phyloP scores from a whole-genome alignment of 2,888 invertebrate genomes.

The Heliconius sara region DNA sequence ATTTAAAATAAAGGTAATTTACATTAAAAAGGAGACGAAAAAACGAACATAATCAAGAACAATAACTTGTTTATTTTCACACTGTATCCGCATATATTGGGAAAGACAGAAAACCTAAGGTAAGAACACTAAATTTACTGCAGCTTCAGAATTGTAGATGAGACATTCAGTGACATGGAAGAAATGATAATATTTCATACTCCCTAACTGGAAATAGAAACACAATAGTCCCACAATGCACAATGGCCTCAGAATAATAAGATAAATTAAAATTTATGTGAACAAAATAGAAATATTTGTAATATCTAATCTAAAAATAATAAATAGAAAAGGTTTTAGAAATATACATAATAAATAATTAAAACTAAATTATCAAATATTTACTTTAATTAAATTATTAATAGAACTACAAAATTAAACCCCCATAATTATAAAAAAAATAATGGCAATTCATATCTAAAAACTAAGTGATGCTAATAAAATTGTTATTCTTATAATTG shows the following conservation, averaged over 20 bases:
- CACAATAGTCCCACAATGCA: not conserved
- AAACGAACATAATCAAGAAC: too few species aligned
- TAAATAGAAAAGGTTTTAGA: not conserved
- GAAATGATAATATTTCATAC: too few species aligned
- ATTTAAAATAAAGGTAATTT: not conserved
- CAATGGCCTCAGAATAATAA: not conserved
- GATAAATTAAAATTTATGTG: not conserved
- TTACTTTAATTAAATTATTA: conserved; percentile 48
- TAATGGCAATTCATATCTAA: conserved; percentile 67
- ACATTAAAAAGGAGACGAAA: too few species aligned
- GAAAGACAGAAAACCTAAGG: too few species aligned
- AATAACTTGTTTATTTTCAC: too few species aligned
- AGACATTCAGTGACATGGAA: too few species aligned
- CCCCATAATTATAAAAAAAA: conserved; percentile 56
- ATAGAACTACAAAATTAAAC: conserved; percentile 63
- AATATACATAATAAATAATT: not conserved
- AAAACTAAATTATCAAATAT: conserved; percentile 45
- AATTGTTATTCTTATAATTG: conserved; percentile 58
- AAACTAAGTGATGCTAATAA: conserved; percentile 62
- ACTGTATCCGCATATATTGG: too few species aligned
- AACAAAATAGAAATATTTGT: not conserved
- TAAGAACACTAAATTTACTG: too few species aligned
- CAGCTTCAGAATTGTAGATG: too few species aligned
- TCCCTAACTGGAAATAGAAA: too few species aligned
- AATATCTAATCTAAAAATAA: not conserved